Percentiles rank a stretch among this genome's conserved stretches.
Conservation (phyloP, 2,797 vertebrate species). For the Oreochromis mossambicus region DNA sequence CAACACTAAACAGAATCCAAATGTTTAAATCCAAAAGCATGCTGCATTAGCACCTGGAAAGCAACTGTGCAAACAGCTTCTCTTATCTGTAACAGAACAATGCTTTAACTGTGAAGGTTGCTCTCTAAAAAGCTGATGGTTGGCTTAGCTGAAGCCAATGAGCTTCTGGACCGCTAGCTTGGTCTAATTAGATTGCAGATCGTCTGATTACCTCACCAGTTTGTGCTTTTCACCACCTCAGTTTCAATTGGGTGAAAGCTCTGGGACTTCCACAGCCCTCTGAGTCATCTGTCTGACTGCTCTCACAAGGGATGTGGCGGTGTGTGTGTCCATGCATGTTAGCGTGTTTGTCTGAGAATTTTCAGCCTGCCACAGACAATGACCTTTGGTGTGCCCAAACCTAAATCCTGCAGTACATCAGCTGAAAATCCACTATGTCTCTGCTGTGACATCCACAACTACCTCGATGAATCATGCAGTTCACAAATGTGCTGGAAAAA, state of each 20-base stretch:
- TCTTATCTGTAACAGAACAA: not conserved
- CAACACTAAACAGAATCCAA: not conserved
- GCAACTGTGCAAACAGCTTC: not conserved
- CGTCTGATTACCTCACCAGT: constrained; percentile 8
- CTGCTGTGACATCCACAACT: constrained; percentile 1
- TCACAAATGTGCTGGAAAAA: constrained; percentile 8
- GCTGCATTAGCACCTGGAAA: not conserved
- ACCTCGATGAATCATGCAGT: constrained; percentile 41
- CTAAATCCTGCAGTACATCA: not conserved
- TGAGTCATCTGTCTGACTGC: constrained; percentile 36
- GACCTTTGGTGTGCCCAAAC: constrained; percentile 13
- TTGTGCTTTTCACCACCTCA: constrained; percentile 22
- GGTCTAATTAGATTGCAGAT: constrained; percentile 22
- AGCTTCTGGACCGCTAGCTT: not conserved
- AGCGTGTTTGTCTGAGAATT: not conserved
- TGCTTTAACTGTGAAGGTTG: not conserved
- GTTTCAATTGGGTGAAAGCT: constrained; percentile 3
- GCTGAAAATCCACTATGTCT: not conserved
- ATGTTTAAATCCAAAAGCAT: not conserved
- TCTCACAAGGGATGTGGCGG: not conserved
- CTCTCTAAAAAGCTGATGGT: not conserved
- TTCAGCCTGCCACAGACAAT: not conserved
- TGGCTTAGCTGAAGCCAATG: not conserved
- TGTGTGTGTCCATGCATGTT: not conserved
- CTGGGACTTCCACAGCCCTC: constrained; percentile 20